Evolutionary conservation across 2,888 invertebrate species (phyloP).

Genomic region (Dryococelus australis): DNA sequence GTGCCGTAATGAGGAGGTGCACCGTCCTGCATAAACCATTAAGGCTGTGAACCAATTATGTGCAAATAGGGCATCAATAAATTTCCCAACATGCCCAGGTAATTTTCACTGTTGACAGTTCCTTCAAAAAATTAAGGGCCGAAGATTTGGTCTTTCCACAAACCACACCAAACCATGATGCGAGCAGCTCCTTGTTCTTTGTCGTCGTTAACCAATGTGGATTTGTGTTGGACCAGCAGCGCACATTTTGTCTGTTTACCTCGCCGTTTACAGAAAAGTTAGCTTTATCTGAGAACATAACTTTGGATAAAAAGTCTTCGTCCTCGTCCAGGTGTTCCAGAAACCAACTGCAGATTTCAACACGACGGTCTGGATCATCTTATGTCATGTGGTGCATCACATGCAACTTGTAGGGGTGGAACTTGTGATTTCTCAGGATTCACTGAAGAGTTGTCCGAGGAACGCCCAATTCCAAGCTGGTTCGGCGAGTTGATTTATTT

Average conservation of each 20-base stretch:
- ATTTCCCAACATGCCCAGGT: conserved; percentile 17
- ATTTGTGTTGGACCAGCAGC: neutral
- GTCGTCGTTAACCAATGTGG: neutral
- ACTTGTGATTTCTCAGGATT: too few species aligned
- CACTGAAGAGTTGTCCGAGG: too few species aligned
- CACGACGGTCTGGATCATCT: neutral
- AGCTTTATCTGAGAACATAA: too few species aligned
- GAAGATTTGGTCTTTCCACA: neutral
- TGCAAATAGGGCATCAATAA: neutral
- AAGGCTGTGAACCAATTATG: neutral
- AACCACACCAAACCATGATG: neutral
- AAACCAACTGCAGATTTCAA: conserved; percentile 5
- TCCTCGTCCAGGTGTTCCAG: neutral
- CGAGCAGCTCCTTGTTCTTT: neutral
- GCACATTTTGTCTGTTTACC: too few species aligned
- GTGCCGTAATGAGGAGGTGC: neutral
- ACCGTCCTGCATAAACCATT: too few species aligned
- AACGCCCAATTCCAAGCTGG: too few species aligned
- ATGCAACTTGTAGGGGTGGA: too few species aligned
- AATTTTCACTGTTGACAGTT: neutral
- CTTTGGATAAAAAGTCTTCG: too few species aligned
- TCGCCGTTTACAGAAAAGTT: too few species aligned
- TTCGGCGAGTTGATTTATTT: too few species aligned
- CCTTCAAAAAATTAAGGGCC: conserved; percentile 6
- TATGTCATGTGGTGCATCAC: neutral